Evolutionary conservation across 1,140 invertebrate genomes (phyloP).

Genomic region (Steinernema feltiae): DNA sequence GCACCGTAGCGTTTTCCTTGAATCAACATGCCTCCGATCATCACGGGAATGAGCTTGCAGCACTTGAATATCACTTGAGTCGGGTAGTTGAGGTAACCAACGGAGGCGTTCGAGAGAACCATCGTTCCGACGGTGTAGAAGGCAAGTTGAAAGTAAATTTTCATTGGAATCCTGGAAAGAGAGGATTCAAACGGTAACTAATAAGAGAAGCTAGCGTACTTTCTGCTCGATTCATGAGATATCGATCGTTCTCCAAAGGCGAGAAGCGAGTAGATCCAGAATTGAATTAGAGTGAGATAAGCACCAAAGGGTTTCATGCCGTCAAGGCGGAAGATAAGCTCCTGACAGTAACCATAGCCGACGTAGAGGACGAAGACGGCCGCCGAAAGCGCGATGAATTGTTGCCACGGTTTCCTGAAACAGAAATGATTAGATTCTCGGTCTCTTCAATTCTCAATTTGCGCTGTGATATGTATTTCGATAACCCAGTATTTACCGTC

Average conservation of each 20-base stretch:
- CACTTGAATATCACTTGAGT: conserved; percentile 87
- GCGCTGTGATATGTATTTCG: no score
- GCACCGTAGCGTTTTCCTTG: conserved; percentile 77
- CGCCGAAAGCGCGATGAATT: conserved; percentile 71
- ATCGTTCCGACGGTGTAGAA: conserved; percentile 84
- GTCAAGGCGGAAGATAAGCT: conserved; percentile 80
- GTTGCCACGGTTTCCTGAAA: conserved; percentile 56
- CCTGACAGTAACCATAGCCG: conserved; percentile 78
- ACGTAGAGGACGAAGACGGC: conserved; percentile 81
- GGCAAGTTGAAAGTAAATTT: conserved; percentile 74
- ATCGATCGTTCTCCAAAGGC: conserved; percentile 71
- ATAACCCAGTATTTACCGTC: no score
- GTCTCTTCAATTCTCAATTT: no score
- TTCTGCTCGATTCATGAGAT: conserved; percentile 65
- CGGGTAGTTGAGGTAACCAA: conserved; percentile 92
- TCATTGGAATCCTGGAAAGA: conserved; percentile 73
- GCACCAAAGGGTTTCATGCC: conserved; percentile 82
- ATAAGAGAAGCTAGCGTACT: conserved; percentile 61
- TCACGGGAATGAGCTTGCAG: conserved; percentile 89
- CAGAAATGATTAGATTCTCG: not conserved
- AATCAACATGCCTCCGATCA: conserved; percentile 83
- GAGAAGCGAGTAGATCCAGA: conserved; percentile 76
- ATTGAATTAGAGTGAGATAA: conserved; percentile 86
- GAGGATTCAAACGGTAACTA: not conserved
- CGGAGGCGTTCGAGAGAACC: conserved; percentile 85